These are phyloP conservation scores for Caenorhabditis briggsae DNA, from an alignment of 1,140 invertebrate genomes.

Conservation along the genomic window DNA sequence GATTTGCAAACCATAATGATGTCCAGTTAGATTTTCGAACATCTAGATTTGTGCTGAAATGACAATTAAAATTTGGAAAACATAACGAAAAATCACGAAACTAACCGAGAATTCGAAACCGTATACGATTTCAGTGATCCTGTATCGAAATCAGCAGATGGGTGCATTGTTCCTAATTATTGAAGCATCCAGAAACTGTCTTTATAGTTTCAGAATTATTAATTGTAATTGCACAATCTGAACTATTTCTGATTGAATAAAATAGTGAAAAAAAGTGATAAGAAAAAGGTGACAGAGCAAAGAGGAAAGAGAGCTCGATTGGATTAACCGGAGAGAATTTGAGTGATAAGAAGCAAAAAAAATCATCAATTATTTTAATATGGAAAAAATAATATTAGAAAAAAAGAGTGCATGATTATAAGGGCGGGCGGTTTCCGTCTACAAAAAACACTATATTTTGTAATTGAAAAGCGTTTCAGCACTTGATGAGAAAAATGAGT, in stretches of 20 bases:
- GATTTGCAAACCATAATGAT: constrained; percentile 59
- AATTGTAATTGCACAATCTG: constrained; percentile 25
- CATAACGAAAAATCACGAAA: not conserved
- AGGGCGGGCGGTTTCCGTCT: too few relatives aligned
- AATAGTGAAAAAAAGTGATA: constrained; percentile 14
- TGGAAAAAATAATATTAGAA: not conserved
- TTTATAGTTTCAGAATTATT: not conserved
- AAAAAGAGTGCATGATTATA: too few relatives aligned
- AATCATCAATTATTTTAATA: constrained; percentile 42
- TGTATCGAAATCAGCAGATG: constrained; percentile 11
- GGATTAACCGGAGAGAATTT: not conserved
- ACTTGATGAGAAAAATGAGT: too few relatives aligned
- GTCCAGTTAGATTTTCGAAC: constrained; percentile 54
- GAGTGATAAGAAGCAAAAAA: constrained; percentile 16
- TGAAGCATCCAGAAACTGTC: not conserved
- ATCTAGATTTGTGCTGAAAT: constrained; percentile 52
- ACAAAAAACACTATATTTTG: too few relatives aligned
- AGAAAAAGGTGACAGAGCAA: constrained; percentile 45
- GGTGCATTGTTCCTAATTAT: not conserved
- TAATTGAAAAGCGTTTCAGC: too few relatives aligned
- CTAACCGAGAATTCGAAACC: constrained; percentile 26
- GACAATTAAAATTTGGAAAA: not conserved
- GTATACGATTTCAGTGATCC: constrained; percentile 33
- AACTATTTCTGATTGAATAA: constrained; percentile 23
- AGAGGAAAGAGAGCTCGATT: constrained; percentile 22